Evolutionary conservation across 2,797 vertebrate species (phyloP).

Genomic region (Naso thynnoides): DNA sequence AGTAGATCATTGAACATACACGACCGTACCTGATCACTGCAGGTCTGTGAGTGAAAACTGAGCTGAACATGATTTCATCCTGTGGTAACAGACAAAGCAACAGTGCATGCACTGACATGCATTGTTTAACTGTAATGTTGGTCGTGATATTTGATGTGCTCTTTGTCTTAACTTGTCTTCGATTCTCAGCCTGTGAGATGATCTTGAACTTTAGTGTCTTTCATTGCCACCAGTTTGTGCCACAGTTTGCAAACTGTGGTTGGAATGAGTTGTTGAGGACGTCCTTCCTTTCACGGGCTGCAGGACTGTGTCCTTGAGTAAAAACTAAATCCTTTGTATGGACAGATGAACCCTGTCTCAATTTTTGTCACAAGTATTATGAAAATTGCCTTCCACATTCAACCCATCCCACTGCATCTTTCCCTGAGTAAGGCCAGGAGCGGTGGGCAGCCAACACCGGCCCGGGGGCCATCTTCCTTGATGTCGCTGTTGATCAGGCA

Average conservation of each 20-base stretch:
- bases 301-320: neutral
- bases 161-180: neutral
- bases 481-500: too few relatives aligned
- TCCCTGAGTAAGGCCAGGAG: too few relatives aligned
- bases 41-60: neutral
- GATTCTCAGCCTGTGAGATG: neutral
- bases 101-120: neutral
- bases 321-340: neutral
- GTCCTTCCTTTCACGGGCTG: neutral
- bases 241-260: neutral
- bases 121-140: neutral
- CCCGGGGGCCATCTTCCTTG: too few relatives aligned
- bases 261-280: neutral
- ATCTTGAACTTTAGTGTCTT: neutral
- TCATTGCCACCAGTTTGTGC: neutral
- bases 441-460: too few relatives aligned
- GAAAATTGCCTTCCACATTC: too few relatives aligned
- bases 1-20: too few relatives aligned
- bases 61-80: neutral
- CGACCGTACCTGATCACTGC: neutral
- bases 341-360: too few relatives aligned
- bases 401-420: too few relatives aligned
- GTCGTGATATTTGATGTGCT: neutral
- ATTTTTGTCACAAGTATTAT: too few relatives aligned
- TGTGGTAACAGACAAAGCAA: neutral